Evolutionary conservation across 2,888 invertebrate species (phyloP), one percentile per base, ranked within the genome.

Genomic region (Polylopha cassiicola): DNA sequence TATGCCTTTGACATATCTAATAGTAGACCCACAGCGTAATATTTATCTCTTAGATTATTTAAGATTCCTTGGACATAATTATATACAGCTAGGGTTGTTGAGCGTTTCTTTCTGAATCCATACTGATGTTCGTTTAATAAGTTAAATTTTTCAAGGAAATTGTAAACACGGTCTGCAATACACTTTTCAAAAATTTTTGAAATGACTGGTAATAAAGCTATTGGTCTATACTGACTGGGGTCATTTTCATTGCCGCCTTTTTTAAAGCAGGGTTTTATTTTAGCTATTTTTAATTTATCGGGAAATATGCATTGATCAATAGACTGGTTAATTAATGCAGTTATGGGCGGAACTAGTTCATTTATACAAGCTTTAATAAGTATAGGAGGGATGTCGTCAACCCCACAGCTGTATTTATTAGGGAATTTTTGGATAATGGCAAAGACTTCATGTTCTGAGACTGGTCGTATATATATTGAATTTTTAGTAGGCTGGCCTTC

Each of bases 51-150:
- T 18, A 38, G 30, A 14, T 30, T 22, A 8, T 31, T 17, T 14
- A 38, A 5, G 4, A 24, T 14, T 13, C 24, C 14, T 9, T 29
- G n/a, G 1, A 38, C 11, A 14, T 31, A 38, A 13, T 38, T 31
- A 26, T 23, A 38, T n/a, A 38, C 38, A 1, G 38, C 38, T 2
- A 38, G 18, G 6, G 24, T 5, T 1, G 38, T 38, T 1, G 38
- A 38, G 11, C 21, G 38, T 2, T 38, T 31, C 16, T 38, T 38
- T 4, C 38, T 17, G 17, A 38, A 38, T 2, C 38, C 38, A 3
- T 31, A 7, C 26, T 38, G 38, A 9, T 18, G 15, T 6, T 24
- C 7, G 6, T 23, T 11, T 1, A 38, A 21, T 6, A 38, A 17
- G 3, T 18, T 14, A 26, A 26, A 31, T 38, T 26, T 31, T 26